These are phyloP conservation scores for Crocuta crocuta DNA, from an alignment of 2,113 vertebrate species.

Conservation along the genomic window DNA sequence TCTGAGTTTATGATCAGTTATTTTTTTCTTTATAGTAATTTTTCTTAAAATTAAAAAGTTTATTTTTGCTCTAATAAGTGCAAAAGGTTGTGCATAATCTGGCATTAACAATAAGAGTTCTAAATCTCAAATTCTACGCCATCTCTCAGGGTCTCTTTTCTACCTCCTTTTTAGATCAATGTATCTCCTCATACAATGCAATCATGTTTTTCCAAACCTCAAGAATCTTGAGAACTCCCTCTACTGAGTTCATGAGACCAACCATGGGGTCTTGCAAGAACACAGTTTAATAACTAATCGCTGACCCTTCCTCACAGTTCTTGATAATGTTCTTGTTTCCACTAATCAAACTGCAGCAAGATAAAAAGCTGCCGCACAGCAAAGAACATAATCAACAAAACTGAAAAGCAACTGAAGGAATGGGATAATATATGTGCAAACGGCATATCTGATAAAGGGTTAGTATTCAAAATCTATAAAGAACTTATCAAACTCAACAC, in stretches of 20 bases:
- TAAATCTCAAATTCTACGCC: background rate
- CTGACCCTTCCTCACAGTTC: background rate
- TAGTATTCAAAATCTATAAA: no score
- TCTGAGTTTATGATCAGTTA: background rate
- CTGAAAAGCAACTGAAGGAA: no score
- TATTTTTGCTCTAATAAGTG: background rate
- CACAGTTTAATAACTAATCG: background rate
- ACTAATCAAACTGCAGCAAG: background rate
- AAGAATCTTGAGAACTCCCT: background rate
- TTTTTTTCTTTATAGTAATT: background rate
- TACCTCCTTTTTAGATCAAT: background rate
- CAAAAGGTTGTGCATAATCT: background rate
- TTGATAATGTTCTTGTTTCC: background rate
- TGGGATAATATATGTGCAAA: no score
- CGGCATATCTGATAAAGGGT: no score
- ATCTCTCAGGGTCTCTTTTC: background rate
- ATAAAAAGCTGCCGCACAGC: no score
- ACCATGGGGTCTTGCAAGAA: background rate
- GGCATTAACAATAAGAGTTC: background rate
- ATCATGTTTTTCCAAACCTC: background rate
- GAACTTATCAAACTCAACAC: no score
- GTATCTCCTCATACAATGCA: background rate
- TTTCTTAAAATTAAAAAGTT: background rate
- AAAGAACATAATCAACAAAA: no score
- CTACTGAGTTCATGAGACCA: background rate